phyloP scores from a whole-genome alignment of 2,797 vertebrate genomes.

The Bovichtus diacanthus region DNA sequence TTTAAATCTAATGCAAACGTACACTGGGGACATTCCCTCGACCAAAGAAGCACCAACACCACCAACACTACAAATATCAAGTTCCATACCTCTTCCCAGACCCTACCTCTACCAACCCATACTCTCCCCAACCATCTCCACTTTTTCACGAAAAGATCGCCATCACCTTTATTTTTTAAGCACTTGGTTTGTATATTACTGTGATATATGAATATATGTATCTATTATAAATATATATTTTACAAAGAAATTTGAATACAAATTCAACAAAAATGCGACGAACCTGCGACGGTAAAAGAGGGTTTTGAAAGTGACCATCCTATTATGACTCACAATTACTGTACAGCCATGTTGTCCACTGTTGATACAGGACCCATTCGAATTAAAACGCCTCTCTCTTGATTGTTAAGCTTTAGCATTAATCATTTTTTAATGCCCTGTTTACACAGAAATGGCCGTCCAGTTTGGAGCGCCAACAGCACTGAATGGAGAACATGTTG shows the following conservation, averaged over 20 bases:
- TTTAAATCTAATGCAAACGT: constrained; percentile 76
- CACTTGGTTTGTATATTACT: constrained; percentile 87
- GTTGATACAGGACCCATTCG: constrained; percentile 62
- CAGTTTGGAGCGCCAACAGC: constrained; percentile 67
- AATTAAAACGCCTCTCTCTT: constrained; percentile 65
- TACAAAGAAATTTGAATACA: constrained; percentile 81
- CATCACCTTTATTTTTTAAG: constrained; percentile 82
- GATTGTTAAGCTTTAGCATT: constrained; percentile 77
- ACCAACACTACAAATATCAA: constrained; percentile 73
- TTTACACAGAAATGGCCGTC: constrained; percentile 74
- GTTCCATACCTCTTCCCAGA: constrained; percentile 82
- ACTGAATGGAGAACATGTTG: constrained; percentile 74
- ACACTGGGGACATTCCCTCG: constrained; percentile 78
- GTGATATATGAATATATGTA: constrained; percentile 86
- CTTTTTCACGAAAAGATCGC: constrained; percentile 64
- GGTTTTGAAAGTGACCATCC: constrained; percentile 69
- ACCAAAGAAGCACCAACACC: constrained; percentile 86
- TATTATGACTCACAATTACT: constrained; percentile 70
- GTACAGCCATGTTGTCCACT: constrained; percentile 73
- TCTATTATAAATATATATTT: constrained; percentile 87
- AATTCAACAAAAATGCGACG: constrained; percentile 63
- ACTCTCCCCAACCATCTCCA: constrained; percentile 57
- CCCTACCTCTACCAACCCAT: constrained; percentile 73
- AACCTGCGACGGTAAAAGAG: constrained; percentile 53
- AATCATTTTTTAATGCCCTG: constrained; percentile 68